Evolutionary conservation across 2,113 vertebrate genomes (phyloP).

Genomic region (Beaufortia kweichowensis): DNA sequence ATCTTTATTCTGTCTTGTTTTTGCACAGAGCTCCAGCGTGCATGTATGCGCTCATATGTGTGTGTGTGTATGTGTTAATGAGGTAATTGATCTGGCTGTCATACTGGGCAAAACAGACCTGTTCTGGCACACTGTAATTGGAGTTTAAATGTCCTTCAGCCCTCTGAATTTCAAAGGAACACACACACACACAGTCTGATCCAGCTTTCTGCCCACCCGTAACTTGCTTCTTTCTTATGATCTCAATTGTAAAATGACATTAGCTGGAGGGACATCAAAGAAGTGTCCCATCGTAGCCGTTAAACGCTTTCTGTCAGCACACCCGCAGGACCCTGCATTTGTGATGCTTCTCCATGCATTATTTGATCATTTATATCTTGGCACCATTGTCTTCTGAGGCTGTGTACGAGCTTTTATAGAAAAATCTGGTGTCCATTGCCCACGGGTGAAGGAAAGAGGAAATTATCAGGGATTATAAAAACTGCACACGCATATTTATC

Average conservation of each 20-base stretch:
- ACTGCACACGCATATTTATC: conserved; percentile 16
- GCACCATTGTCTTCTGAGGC: conserved; percentile 1
- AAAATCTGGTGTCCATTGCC: conserved; percentile 29
- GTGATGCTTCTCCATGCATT: conserved; percentile 26
- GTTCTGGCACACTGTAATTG: conserved; percentile 44
- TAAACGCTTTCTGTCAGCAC: conserved; percentile 25
- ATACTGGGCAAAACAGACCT: conserved; percentile 21
- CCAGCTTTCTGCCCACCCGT: conserved; percentile 17
- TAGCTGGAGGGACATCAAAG: conserved; percentile 40
- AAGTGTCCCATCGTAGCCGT: neutral
- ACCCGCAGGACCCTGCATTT: conserved; percentile 14
- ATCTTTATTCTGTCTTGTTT: neutral
- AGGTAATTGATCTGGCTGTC: conserved; percentile 35
- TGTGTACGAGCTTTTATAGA: conserved; percentile 26
- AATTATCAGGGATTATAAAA: neutral
- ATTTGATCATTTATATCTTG: conserved; percentile 36
- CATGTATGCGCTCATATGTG: no score
- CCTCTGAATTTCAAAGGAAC: conserved; percentile 12
- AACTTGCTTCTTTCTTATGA: conserved; percentile 27
- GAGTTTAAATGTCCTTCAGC: conserved; percentile 43
- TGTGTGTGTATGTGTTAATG: conserved; percentile 36
- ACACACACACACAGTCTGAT: neutral
- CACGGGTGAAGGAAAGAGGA: conserved; percentile 8
- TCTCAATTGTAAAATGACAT: conserved; percentile 39
- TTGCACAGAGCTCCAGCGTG: conserved; percentile 9